phyloP scores from a whole-genome alignment of 64 coral and sea anemone species.

The Actinia equina region DNA sequence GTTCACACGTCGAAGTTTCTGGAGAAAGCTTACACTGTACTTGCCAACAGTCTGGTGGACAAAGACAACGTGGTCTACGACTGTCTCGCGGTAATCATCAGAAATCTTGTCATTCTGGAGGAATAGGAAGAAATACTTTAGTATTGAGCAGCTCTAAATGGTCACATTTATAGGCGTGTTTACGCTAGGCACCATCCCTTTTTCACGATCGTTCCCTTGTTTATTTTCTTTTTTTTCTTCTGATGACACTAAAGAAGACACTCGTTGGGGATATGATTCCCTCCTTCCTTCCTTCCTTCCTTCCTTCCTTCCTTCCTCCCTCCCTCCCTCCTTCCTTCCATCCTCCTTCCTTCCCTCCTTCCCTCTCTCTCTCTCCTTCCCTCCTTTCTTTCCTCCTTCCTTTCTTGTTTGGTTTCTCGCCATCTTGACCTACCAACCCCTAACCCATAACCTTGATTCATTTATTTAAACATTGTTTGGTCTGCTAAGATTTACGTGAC shows the following conservation, averaged over 20 bases:
- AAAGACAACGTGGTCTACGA: conserved; percentile 95
- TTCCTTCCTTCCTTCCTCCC: neutral
- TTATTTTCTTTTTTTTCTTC: neutral
- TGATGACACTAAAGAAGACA: too few species aligned
- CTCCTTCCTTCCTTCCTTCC: neutral
- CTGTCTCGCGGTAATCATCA: conserved; percentile 82
- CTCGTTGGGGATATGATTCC: too few species aligned
- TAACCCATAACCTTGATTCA: too few species aligned
- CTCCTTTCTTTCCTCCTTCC: too few species aligned
- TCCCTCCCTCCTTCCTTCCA: neutral
- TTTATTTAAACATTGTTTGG: too few species aligned
- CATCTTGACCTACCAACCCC: neutral
- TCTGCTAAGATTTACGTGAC: neutral
- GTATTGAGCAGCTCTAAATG: too few species aligned
- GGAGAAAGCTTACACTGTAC: conserved; percentile 85
- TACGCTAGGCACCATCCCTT: too few species aligned
- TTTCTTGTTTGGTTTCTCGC: too few species aligned
- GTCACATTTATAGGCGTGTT: neutral
- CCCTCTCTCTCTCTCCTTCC: neutral
- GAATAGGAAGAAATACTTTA: too few species aligned
- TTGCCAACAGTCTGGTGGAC: conserved; percentile 94
- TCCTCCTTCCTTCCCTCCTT: neutral
- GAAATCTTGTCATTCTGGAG: conserved; percentile 97
- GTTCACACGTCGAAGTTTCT: conserved; percentile 91
- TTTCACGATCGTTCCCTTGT: neutral